These are phyloP conservation scores for Pelodiscus sinensis DNA, from an alignment of 2,113 vertebrate species.

Conservation along the genomic window DNA sequence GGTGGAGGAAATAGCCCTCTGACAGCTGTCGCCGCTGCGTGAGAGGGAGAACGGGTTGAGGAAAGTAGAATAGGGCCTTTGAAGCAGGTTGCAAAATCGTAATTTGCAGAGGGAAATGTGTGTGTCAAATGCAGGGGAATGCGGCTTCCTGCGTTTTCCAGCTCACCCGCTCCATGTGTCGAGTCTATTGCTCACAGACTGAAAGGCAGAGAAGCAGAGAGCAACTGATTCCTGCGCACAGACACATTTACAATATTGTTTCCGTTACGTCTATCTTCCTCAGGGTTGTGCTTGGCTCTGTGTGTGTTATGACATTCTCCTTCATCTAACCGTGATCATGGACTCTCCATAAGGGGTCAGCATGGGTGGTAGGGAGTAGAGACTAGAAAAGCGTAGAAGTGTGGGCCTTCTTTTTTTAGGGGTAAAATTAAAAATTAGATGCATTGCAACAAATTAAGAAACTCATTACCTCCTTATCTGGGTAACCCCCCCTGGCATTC, in stretches of 20 bases:
- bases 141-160: neutral
- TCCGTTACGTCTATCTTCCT: neutral
- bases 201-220: neutral
- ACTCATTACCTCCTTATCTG: neutral
- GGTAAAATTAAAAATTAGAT: neutral
- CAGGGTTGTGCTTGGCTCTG: accelerated
- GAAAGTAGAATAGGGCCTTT: accelerated
- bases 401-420: neutral
- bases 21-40: neutral
- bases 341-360: neutral
- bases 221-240: neutral
- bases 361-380: neutral
- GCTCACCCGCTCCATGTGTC: neutral
- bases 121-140: accelerated
- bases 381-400: neutral
- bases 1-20: neutral
- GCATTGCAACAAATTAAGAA: neutral
- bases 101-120: accelerated
- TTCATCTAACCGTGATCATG: neutral
- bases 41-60: accelerated
- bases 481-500: slow-evolving; percentile 9
- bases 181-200: neutral
- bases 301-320: neutral
- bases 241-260: accelerated
- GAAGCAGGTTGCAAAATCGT: accelerated